Base-by-base conservation (phyloP, 1,140 invertebrate genomes). In the Drosophila gunungcola region DNA sequence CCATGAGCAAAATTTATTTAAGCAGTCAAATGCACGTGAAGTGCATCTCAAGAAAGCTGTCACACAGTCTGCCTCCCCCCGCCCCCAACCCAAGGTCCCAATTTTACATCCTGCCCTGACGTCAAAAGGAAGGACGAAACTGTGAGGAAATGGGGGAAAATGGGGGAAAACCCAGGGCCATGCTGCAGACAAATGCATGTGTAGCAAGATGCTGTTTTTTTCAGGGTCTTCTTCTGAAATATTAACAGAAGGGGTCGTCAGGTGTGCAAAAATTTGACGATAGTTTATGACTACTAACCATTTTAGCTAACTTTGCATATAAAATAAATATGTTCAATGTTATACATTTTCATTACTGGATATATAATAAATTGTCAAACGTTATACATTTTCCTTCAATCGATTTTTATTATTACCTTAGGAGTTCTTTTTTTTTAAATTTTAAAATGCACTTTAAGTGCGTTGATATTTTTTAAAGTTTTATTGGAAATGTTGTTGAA, bases 1-100 rank as follows among this genome's bases (percentile, higher is more conserved):
- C 84, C 84, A 88, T 88, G 80, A 89, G 61, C 80, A 84, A 89
- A 88, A 88, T 89, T 84, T 88, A 88, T 89, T 89, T 88, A 83
- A 84, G 80, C 84, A 89, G 83, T 88, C 84, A 88, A 88, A 83
- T 88, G 83, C 83, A 88, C 83, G 84, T 88, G 83, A 88, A 88
- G 84, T 89, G 80, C 79, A 80, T 83, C 76, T 82, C 76, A 83
- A 73, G 79, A 83, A 86, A 88, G 80, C 83, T 88, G 83, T 88
- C 83, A 83, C 63, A 85, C 62, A 54, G 68, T 69, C 38, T 65
- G n/a, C 36, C 51, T 16, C 5, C 39, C 13, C 7, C 13, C 12
- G 0, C 12, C n/a, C 7, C 7, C 29, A 5, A 5, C 5, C 6
- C 5, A 32, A 7, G 29, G 6, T 7, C 29, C 29, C 29, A 7